Percentiles rank a stretch among this genome's conserved stretches.
Evolutionary conservation across 1,140 invertebrate species (phyloP).

Genomic region (Sycophaga agraensis): DNA sequence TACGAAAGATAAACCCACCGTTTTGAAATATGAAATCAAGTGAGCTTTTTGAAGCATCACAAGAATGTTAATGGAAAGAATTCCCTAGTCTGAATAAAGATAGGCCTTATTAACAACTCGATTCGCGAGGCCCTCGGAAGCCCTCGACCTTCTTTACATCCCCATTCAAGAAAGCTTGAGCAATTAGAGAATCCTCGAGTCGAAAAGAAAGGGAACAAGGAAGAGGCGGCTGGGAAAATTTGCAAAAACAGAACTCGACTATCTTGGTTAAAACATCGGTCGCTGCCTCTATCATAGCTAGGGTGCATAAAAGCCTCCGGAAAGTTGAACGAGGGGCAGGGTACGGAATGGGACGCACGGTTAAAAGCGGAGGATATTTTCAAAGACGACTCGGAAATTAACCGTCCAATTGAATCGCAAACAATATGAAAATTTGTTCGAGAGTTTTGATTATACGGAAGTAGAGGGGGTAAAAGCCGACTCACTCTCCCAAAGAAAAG

Average conservation of each 20-base stretch:
- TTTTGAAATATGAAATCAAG: no score
- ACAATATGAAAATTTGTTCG: constrained; percentile 58
- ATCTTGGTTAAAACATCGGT: neutral
- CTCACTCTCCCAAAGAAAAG: neutral
- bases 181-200: neutral
- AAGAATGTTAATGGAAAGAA: neutral
- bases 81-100: neutral
- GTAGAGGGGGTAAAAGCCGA: neutral
- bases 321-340: neutral
- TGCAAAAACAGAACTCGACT: neutral
- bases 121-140: no score
- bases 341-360: neutral
- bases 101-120: no score
- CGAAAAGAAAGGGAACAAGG: neutral
- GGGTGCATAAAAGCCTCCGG: neutral
- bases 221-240: neutral
- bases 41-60: no score
- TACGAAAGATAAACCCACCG: no score
- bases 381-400: constrained; percentile 53
- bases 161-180: neutral
- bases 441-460: constrained; percentile 52
- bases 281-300: no score
- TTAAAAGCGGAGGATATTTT: constrained; percentile 39
- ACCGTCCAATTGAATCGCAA: constrained; percentile 57
- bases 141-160: neutral